A percentile compares a stretch with the other conserved stretches of the same genome.
phyloP scores from a whole-genome alignment of 2,888 invertebrate species.

The Yponomeuta plumbellus region DNA sequence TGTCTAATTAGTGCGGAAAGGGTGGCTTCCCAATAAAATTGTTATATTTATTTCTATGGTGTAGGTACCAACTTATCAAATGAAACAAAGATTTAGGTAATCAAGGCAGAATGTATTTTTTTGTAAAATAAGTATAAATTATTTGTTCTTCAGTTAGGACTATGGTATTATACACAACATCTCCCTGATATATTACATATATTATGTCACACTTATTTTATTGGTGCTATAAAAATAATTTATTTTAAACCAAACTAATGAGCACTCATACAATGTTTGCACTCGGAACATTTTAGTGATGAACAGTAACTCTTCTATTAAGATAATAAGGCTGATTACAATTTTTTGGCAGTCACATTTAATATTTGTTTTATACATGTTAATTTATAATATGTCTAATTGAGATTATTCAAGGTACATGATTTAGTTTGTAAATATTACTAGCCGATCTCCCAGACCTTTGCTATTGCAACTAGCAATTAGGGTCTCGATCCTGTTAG shows the following conservation, averaged over 20 bases:
- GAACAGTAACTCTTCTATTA: not conserved
- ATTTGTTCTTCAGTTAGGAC: constrained; percentile 50
- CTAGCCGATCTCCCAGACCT: constrained; percentile 42
- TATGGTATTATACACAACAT: constrained; percentile 51
- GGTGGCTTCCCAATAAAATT: too few relatives aligned
- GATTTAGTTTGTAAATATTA: constrained; percentile 50
- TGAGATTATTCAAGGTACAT: constrained; percentile 71
- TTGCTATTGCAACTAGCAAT: constrained; percentile 19
- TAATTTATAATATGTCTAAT: constrained; percentile 33
- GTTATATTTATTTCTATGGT: not conserved
- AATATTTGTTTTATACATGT: constrained; percentile 7
- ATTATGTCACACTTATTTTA: constrained; percentile 70
- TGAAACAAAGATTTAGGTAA: constrained; percentile 33
- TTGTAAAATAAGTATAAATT: constrained; percentile 58
- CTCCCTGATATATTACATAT: constrained; percentile 38
- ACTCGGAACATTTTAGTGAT: not conserved
- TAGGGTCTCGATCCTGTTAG: not conserved
- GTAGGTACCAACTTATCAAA: not conserved
- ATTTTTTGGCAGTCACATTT: constrained; percentile 16
- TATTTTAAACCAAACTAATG: constrained; percentile 35
- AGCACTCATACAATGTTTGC: constrained; percentile 15
- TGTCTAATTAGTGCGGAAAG: too few relatives aligned
- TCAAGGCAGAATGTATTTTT: constrained; percentile 62
- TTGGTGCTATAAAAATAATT: constrained; percentile 60
- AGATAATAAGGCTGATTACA: constrained; percentile 8